Conservation (phyloP, 2,797 vertebrate species). For the Artibeus jamaicensis region DNA sequence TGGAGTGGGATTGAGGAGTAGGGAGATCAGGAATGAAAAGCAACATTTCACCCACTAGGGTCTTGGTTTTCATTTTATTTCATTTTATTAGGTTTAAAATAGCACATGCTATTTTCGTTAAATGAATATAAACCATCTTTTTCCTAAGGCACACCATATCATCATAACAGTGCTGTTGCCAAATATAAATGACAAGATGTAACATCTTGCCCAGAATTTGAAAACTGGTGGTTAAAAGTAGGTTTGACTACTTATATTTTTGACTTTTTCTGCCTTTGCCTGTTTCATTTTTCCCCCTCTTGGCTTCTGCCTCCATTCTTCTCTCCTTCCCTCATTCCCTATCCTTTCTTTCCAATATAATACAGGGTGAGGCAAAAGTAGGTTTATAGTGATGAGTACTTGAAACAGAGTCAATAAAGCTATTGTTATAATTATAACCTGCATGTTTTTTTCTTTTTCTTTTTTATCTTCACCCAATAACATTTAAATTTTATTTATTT, state of each 20-base stretch:
- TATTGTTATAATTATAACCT: background rate
- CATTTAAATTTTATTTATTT: too few species aligned
- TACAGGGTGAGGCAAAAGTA: background rate
- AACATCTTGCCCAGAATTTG: background rate
- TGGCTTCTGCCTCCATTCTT: background rate
- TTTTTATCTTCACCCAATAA: too few species aligned
- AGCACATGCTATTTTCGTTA: background rate
- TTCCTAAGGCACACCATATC: background rate
- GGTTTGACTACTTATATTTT: background rate
- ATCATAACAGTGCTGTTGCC: background rate
- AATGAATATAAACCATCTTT: background rate
- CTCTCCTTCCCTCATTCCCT: background rate
- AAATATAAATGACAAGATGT: background rate
- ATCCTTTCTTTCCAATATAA: background rate
- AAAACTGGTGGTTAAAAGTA: background rate
- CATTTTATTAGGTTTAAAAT: background rate
- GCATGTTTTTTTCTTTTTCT: too few species aligned
- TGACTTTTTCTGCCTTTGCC: background rate
- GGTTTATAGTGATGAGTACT: background rate
- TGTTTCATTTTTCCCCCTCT: background rate
- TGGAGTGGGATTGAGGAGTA: too few species aligned
- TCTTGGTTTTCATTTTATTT: background rate
- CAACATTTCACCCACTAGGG: background rate
- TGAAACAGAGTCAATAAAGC: background rate
- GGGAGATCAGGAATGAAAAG: background rate